These are phyloP conservation scores for Opisthograptis luteolata DNA, from an alignment of 2,888 invertebrate genomes.

Conservation along the genomic window DNA sequence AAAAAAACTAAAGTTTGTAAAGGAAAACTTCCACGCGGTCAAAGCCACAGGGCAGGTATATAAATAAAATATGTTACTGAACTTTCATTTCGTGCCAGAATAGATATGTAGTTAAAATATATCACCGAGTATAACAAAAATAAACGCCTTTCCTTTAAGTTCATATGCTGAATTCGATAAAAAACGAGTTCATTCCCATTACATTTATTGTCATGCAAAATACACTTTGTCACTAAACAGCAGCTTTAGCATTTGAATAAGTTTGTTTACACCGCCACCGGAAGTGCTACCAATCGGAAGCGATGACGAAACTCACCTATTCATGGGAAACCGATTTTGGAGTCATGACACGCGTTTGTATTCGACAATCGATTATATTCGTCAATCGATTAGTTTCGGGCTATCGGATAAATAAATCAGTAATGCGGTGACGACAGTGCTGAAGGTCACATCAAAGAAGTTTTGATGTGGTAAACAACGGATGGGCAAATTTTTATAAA, in stretches of 20 bases:
- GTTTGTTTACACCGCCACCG: constrained; percentile 28
- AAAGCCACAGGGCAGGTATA: too few species aligned
- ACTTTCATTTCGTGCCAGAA: too few species aligned
- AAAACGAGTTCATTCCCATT: constrained; percentile 3
- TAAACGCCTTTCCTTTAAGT: too few species aligned
- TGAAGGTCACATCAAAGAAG: constrained; percentile 10
- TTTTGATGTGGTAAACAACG: background rate
- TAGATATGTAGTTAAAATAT: too few species aligned
- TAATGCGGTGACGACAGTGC: constrained; percentile 4
- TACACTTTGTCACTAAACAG: background rate
- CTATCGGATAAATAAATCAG: constrained; percentile 18
- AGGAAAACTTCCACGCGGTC: too few species aligned
- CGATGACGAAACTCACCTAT: constrained; percentile 36
- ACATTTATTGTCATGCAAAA: constrained; percentile 18
- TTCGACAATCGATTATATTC: constrained; percentile 29
- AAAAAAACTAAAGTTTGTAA: too few species aligned
- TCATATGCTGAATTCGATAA: too few species aligned
- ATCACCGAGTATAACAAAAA: too few species aligned
- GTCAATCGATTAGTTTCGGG: constrained; percentile 28
- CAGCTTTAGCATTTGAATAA: background rate
- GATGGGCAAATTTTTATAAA: too few species aligned
- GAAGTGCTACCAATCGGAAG: constrained; percentile 42
- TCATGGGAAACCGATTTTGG: constrained; percentile 45
- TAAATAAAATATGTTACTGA: too few species aligned
- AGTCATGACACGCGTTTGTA: constrained; percentile 47